Base-by-base conservation (phyloP, 1,140 invertebrate species). In the Archivesica marissinica region DNA sequence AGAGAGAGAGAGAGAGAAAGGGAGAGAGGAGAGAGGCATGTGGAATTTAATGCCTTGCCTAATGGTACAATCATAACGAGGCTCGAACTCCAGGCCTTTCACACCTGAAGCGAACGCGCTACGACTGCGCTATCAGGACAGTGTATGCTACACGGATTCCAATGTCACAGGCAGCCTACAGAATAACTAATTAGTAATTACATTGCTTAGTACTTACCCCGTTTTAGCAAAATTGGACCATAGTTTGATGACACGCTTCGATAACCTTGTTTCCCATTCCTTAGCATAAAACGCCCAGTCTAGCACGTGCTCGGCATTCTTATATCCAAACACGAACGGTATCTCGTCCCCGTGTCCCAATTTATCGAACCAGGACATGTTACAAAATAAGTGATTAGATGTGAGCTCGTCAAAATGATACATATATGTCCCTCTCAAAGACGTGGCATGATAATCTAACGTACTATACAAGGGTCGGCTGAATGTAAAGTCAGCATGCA, bases 151-250 rank as follows among this genome's bases (percentile, higher is more conserved):
- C n/a, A n/a, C n/a, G n/a, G n/a, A n/a, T n/a, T n/a, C n/a, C n/a
- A n/a, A n/a, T n/a, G n/a, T n/a, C n/a, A n/a, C n/a, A n/a, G n/a
- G n/a, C n/a, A n/a, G n/a, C n/a, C n/a, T n/a, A n/a, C n/a, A n/a
- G n/a, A n/a, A n/a, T n/a, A n/a, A n/a, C n/a, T n/a, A n/a, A n/a
- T n/a, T n/a, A n/a, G n/a, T n/a, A n/a, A n/a, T n/a, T n/a, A n/a
- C n/a, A n/a, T n/a, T n/a, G n/a, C n/a, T n/a, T n/a, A n/a, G n/a
- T 39, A 66, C 80, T 33, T 81, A 87, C 86, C 86, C 86, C 9
- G 66, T 70, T 81, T 87, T 87, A n/a, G 86, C 86, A 85, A 87
- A 87, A 68, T 87, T 87, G 15, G 76, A 64, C 86, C 81, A 87
- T 15, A 79, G 47, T 30, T 74, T 77, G 7, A 82, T 81, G 56